Percentiles rank a stretch among this genome's conserved stretches.
Evolutionary conservation across 2,113 vertebrate genomes (phyloP).

Genomic region (Heterotis niloticus): DNA sequence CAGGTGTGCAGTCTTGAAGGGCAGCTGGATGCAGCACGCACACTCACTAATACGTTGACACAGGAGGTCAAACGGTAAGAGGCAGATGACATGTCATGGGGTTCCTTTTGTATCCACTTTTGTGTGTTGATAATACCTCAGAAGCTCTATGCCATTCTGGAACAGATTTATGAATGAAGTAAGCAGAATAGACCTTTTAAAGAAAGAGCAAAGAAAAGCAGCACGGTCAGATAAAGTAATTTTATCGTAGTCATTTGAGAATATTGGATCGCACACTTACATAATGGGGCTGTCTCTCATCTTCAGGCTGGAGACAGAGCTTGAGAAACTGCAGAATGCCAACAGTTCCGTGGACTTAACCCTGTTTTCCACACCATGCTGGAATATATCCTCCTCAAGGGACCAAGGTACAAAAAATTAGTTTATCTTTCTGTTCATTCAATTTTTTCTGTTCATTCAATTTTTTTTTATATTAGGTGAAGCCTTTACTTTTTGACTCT

Average conservation of each 20-base stretch:
- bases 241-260: neutral
- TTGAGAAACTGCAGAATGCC: slow-evolving; percentile 66
- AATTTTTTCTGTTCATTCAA: neutral
- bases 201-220: neutral
- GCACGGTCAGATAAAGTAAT: neutral
- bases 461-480: too few relatives aligned
- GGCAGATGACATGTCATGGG: too few relatives aligned
- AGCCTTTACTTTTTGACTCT: too few relatives aligned
- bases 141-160: neutral
- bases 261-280: neutral
- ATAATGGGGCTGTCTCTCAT: neutral
- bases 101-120: neutral
- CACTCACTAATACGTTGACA: slow-evolving; percentile 55
- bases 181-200: neutral
- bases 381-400: slow-evolving; percentile 60
- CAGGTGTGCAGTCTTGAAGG: slow-evolving; percentile 67
- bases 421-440: neutral
- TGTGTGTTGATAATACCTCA: neutral
- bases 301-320: slow-evolving; percentile 64
- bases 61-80: slow-evolving; percentile 67
- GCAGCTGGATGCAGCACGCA: slow-evolving; percentile 61
- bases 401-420: slow-evolving; percentile 55
- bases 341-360: slow-evolving; percentile 49
- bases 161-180: too few relatives aligned
- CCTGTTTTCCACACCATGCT: slow-evolving; percentile 65